A percentile compares a stretch with the other conserved stretches of the same genome.
Evolutionary conservation across 1,140 invertebrate species (phyloP).

Genomic region (Cylas formicarius): DNA sequence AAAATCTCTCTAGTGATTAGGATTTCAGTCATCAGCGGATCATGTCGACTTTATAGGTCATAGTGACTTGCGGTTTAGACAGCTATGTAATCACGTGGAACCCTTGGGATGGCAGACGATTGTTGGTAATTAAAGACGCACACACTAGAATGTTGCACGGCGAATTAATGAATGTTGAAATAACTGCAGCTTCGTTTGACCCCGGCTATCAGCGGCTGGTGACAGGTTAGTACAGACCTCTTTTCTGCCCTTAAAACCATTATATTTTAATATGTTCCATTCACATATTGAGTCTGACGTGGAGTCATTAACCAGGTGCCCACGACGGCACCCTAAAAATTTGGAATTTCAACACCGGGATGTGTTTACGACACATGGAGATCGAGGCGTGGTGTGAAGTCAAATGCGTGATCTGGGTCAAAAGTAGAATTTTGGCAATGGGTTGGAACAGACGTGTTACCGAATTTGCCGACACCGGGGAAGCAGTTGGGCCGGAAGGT

Average conservation of each 20-base stretch:
- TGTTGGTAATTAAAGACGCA: slow-evolving; percentile 55
- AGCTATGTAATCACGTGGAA: slow-evolving; percentile 69
- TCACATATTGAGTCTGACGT: slow-evolving; percentile 38
- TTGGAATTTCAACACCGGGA: slow-evolving; percentile 74
- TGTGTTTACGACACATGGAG: slow-evolving; percentile 55
- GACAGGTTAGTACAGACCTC: slow-evolving; percentile 14
- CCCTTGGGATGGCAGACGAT: slow-evolving; percentile 53
- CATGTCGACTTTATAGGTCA: slow-evolving; percentile 30
- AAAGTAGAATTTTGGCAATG: slow-evolving; percentile 54
- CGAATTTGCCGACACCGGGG: slow-evolving; percentile 58
- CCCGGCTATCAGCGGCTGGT: slow-evolving; percentile 58
- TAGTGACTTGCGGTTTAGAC: slow-evolving; percentile 61
- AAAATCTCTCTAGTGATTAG: too few species aligned
- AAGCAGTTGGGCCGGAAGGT: slow-evolving; percentile 43
- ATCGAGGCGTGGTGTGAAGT: slow-evolving; percentile 54
- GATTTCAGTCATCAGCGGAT: not conserved
- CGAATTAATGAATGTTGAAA: slow-evolving; percentile 57
- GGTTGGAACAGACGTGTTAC: slow-evolving; percentile 64
- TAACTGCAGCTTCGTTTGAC: slow-evolving; percentile 70
- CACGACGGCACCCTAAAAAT: slow-evolving; percentile 52
- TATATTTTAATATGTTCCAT: too few species aligned
- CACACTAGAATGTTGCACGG: slow-evolving; percentile 55
- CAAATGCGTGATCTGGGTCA: slow-evolving; percentile 52
- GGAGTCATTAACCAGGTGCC: slow-evolving; percentile 43
- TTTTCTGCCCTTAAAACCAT: too few species aligned